Evolutionary conservation across 1,140 invertebrate species (phyloP).

Genomic region (Arion vulgaris): DNA sequence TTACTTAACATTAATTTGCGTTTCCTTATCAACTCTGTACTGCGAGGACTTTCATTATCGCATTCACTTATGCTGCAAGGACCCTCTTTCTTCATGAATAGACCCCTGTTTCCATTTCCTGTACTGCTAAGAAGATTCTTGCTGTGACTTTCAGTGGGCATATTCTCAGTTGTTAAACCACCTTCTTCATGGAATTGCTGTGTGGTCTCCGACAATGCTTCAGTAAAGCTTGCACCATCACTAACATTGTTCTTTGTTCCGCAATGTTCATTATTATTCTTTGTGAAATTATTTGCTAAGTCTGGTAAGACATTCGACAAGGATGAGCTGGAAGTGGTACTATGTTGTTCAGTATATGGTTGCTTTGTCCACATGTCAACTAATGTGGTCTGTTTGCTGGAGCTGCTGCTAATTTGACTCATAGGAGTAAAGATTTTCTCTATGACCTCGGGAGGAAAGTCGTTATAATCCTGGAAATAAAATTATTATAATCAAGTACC

Average conservation of each 20-base stretch:
- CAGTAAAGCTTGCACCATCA: not conserved
- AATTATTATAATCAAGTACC: too few species aligned
- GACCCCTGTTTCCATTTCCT: not conserved
- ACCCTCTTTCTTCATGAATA: not conserved
- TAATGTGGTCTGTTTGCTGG: not conserved
- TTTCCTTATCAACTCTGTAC: constrained; percentile 11
- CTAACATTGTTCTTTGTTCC: not conserved
- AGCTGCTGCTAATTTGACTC: not conserved
- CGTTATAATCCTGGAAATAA: constrained; percentile 16
- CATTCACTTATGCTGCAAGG: not conserved
- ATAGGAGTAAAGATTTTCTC: constrained; percentile 38
- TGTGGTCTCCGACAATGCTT: not conserved
- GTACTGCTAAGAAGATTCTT: not conserved
- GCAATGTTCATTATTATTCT: not conserved
- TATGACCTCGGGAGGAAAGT: constrained; percentile 25
- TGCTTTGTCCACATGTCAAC: not conserved
- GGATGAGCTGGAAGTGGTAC: not conserved
- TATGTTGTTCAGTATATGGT: not conserved
- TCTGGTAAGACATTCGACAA: not conserved
- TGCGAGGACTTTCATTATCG: not conserved
- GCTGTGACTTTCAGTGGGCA: not conserved
- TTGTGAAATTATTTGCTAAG: not conserved
- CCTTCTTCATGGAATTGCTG: not conserved
- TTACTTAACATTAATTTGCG: constrained; percentile 25
- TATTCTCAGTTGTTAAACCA: not conserved